Evolutionary conservation across 2,888 invertebrate genomes (phyloP).

Genomic region (Caenorhabditis virilis): DNA sequence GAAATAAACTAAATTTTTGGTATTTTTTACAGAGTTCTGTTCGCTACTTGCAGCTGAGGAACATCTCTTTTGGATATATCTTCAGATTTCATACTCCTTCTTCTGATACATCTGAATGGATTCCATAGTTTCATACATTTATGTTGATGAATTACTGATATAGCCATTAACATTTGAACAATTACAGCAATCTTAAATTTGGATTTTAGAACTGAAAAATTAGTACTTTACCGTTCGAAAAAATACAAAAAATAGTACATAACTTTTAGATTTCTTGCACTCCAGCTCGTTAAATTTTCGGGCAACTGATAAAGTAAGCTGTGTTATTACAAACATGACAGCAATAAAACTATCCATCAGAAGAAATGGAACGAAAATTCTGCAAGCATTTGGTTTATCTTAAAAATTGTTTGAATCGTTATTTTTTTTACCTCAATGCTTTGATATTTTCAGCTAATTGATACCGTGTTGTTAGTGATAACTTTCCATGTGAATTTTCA

Average conservation of each 20-base stretch:
- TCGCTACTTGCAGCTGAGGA: too few relatives aligned
- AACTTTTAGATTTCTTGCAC: constrained; percentile 12
- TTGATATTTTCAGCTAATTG: constrained; percentile 36
- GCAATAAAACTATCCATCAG: constrained; percentile 25
- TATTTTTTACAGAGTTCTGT: too few relatives aligned
- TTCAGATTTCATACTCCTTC: too few relatives aligned
- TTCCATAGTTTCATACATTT: constrained; percentile 22
- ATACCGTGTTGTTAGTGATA: constrained; percentile 20
- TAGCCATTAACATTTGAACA: constrained; percentile 26
- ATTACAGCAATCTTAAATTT: constrained; percentile 32
- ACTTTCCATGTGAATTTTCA: constrained; percentile 13
- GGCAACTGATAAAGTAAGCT: constrained; percentile 13
- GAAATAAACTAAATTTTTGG: too few relatives aligned
- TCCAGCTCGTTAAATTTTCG: constrained; percentile 23
- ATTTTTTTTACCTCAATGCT: constrained; percentile 23
- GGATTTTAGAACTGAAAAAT: too few relatives aligned
- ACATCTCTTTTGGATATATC: too few relatives aligned
- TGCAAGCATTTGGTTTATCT: constrained; percentile 1
- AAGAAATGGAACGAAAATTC: constrained; percentile 35
- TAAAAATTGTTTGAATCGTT: background rate
- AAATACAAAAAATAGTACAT: constrained; percentile 11
- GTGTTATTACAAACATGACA: constrained; percentile 24
- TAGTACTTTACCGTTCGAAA: constrained; percentile 36
- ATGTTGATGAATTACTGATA: constrained; percentile 28
- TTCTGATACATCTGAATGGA: too few relatives aligned